phyloP scores from a whole-genome alignment of 2,888 invertebrate genomes.

The Macrophya alboannulata region DNA sequence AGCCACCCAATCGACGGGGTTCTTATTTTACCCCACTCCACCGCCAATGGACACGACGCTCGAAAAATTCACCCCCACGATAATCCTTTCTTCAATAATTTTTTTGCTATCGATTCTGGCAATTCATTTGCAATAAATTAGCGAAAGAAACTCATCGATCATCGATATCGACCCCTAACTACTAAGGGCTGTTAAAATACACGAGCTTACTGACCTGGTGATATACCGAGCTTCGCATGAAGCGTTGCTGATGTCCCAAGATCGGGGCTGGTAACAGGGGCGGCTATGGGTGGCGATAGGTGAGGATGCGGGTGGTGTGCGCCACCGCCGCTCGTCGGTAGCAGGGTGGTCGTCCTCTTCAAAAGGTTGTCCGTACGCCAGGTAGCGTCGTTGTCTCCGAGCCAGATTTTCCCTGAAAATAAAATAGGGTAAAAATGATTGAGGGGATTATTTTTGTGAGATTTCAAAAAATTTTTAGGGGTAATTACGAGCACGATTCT shows the following conservation, averaged over 20 bases:
- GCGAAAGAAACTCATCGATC: neutral
- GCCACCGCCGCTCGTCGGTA: conserved; percentile 65
- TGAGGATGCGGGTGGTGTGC: conserved; percentile 71
- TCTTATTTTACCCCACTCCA: neutral
- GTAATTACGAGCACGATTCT: no score
- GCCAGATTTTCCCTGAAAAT: conserved; percentile 76
- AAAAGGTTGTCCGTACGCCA: conserved; percentile 77
- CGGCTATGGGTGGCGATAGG: conserved; percentile 76
- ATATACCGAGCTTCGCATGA: conserved; percentile 75
- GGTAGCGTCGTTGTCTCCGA: conserved; percentile 76
- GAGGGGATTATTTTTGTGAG: no score
- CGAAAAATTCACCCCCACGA: neutral
- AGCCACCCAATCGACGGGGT: conserved; percentile 18
- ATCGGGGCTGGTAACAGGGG: conserved; percentile 75
- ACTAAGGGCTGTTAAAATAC: neutral
- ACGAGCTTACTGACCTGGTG: conserved; percentile 72
- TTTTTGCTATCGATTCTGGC: neutral
- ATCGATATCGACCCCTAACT: neutral
- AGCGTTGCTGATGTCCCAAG: conserved; percentile 75
- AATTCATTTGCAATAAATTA: neutral
- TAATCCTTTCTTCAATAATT: neutral
- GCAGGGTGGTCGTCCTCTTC: conserved; percentile 74
- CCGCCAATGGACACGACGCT: neutral
- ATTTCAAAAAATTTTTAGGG: no score
- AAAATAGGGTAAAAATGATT: conserved; percentile 29